Base-by-base conservation (phyloP, 2,888 invertebrate species). In the Thecophora atra region DNA sequence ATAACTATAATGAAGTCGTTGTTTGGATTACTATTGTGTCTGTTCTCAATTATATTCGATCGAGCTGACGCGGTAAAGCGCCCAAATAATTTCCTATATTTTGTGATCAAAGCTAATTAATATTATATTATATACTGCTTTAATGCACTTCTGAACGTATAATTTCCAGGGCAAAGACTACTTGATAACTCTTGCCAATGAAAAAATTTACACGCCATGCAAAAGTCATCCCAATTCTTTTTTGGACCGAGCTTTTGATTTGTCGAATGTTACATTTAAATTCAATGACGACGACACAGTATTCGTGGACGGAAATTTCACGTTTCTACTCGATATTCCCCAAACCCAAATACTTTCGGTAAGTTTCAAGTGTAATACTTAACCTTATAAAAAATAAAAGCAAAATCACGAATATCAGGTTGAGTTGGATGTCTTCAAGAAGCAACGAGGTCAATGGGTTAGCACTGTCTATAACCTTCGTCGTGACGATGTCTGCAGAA, bases 381-480 rank as follows among this genome's bases (percentile, higher is more conserved):
- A n/a, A n/a, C n/a, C n/a, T n/a, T n/a, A n/a, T n/a, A n/a, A n/a
- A n/a, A n/a, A n/a, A n/a, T n/a, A n/a, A n/a, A n/a, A n/a, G n/a
- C n/a, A n/a, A 37, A 4, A 56, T 8, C n/a, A 1, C 0, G 62
- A 19, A 1, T 15, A 30, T 62, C 11, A 51, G 65, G 24, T 28
- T n/a, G 28, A 21, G 26, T 24, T 13, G 2, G 17, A 72, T 4
- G 47, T 66, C 8, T 71, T 58, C 28, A 69, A 26, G 44, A 72
- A 69, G 47, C 17, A 15, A 1, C 71, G 74, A 0, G 71, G 72
- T 24, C 47, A 68, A 24, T 74, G 74, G 74, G 65, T 65, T 11
- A 65, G 68, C 26, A 74, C 74, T 19, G 64, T 71, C 3, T 74
- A 69, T 44, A 71, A 62, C 51, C 63, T 74, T 8, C 69, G 56